Base-by-base conservation (phyloP, 2,888 invertebrate genomes). In the Phymatocera aterrima region DNA sequence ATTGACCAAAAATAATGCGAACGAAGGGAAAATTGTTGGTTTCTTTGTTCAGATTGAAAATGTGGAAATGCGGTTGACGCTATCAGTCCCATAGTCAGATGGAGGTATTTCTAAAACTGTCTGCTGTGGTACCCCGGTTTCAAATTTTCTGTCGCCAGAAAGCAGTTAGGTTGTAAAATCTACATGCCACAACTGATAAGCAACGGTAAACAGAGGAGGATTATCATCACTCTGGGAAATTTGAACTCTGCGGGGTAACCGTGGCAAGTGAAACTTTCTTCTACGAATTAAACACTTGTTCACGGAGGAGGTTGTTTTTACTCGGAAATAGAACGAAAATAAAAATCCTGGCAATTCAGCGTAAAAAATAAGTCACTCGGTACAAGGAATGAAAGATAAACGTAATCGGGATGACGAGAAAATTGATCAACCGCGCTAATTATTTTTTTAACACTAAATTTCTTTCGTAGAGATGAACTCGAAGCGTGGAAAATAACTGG, bases 101-200 rank as follows among this genome's bases (percentile, higher is more conserved):
- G 28, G n/a, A n/a, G n/a, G n/a, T n/a, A 28, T 72, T 34, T 72
- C 51, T 34, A 12, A 68, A 68, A 68, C 43, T n/a, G n/a, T n/a
- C 68, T n/a, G 40, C 40, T 31, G 10, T 37, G 5, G 18, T 15
- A 18, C 1, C 21, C 21, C 10, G 28, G 37, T 8, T 24, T 57
- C 43, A 43, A n/a, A n/a, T n/a, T 75, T 37, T 54, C 51, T 75
- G 57, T 57, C 37, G 12, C 57, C n/a, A 57, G 60, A 75, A 43
- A 75, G 75, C 40, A 57, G 54, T 60, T 31, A 57, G 54, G 34
- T 34, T 75, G 57, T 75, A 75, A 75, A 75, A 75, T 75, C 75
- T 75, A 75, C 75, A 57, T 57, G 57, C 57, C 75, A 40, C 21
- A 75, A 28, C 3, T 37, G 68, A 68, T 68, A 64, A 64, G 61